These are phyloP conservation scores for Dasyprocta punctata DNA, from an alignment of 2,113 vertebrate genomes.

Conservation along the genomic window DNA sequence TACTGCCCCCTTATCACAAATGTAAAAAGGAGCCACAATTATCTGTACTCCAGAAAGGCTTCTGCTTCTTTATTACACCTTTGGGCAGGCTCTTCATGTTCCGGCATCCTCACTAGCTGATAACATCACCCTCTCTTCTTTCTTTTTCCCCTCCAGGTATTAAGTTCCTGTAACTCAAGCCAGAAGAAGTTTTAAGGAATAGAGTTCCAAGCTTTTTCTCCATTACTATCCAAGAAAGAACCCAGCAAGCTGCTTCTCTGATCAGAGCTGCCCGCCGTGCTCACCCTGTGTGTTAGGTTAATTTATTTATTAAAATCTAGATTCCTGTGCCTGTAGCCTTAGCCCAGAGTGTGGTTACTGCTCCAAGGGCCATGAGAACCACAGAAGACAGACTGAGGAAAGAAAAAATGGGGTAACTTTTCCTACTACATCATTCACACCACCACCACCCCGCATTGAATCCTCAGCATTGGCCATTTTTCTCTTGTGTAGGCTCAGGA, in stretches of 20 bases:
- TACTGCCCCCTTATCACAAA: neutral
- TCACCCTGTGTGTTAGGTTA: slow-evolving; percentile 88
- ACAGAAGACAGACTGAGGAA: slow-evolving; percentile 60
- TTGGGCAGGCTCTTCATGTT: neutral
- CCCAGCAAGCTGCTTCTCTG: slow-evolving; percentile 85
- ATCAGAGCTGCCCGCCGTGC: slow-evolving; percentile 85
- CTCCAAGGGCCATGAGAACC: slow-evolving; percentile 73
- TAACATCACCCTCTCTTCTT: slow-evolving; percentile 65
- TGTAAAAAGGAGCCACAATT: neutral
- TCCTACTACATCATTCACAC: neutral
- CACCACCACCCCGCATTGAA: neutral
- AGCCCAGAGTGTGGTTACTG: slow-evolving; percentile 85
- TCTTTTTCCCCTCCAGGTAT: slow-evolving; percentile 87
- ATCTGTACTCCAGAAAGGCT: neutral
- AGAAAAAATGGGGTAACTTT: slow-evolving; percentile 8
- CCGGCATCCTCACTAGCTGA: slow-evolving; percentile 25
- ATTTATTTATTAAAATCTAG: slow-evolving; percentile 96
- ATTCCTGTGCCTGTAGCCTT: slow-evolving; percentile 86
- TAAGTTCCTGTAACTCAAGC: slow-evolving; percentile 85
- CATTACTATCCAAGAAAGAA: slow-evolving; percentile 85
- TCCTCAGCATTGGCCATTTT: slow-evolving; percentile 50
- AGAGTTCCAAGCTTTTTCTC: slow-evolving; percentile 84
- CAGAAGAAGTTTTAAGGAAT: slow-evolving; percentile 74
- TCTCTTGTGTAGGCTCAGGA: slow-evolving; percentile 59
- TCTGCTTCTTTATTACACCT: neutral